A percentile compares a stretch with the other conserved stretches of the same genome.
Evolutionary conservation across 2,888 invertebrate species (phyloP).

Genomic region (Laothoe populi): DNA sequence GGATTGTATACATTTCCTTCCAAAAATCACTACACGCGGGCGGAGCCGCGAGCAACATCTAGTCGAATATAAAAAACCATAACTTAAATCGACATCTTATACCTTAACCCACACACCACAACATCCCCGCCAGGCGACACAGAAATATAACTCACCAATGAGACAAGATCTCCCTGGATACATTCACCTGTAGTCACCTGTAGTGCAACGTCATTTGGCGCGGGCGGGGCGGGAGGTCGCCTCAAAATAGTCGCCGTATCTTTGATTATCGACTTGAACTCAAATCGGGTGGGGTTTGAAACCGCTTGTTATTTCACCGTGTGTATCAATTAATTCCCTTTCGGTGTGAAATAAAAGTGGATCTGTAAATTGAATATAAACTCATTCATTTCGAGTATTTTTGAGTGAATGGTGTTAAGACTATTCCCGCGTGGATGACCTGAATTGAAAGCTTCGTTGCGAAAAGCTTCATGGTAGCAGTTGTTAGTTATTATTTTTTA

Average conservation of each 20-base stretch:
- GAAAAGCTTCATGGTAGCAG: too few species aligned
- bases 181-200: constrained; percentile 50
- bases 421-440: too few species aligned
- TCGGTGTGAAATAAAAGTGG: constrained; percentile 2
- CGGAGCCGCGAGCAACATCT: too few species aligned
- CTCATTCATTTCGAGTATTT: neutral
- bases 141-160: constrained; percentile 63
- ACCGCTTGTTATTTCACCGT: constrained; percentile 38
- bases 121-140: constrained; percentile 53
- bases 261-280: constrained; percentile 55
- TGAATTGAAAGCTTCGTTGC: too few species aligned
- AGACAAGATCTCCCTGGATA: constrained; percentile 52
- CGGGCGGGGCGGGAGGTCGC: constrained; percentile 27
- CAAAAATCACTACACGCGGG: too few species aligned
- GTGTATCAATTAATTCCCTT: constrained; percentile 39
- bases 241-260: constrained; percentile 41
- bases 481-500: too few species aligned
- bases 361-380: neutral
- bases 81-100: neutral
- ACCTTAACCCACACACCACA: constrained; percentile 45
- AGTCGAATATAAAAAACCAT: too few species aligned
- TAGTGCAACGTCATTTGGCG: constrained; percentile 30
- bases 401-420: too few species aligned
- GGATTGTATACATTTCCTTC: too few species aligned
- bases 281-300: constrained; percentile 44